Base-by-base conservation (phyloP, 2,797 vertebrate species). In the Melanogrammus aeglefinus region DNA sequence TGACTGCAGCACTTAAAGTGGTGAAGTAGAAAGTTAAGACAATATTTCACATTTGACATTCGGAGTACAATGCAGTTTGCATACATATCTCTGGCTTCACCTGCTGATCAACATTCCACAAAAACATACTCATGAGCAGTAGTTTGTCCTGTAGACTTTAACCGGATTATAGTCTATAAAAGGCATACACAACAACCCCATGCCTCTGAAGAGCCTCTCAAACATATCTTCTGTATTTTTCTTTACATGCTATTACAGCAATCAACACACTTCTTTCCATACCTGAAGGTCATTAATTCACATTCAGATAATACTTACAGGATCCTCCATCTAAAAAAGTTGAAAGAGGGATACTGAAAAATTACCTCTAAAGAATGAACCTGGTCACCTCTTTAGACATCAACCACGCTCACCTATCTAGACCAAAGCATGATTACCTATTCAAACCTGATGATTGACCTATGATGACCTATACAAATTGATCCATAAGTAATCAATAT, bases 271-370 rank as follows among this genome's bases (percentile, higher is more conserved):
- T 74, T 81, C 0, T 74, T 74, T 79, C 35, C 73, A 14, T 91
- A 92, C 90, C 89, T 92, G 84, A 39, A 76, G 0, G 7, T 75
- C 63, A 82, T 81, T 31, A 72, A 84, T 82, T 82, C 84, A 90
- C 77, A 76, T 76, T 88, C 80, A 76, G 75, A 75, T 84, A 82
- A 86, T 92, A 92, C 92, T 92, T 87, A 93, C 92, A 81, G 88
- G 79, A 0, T 90, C 31, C 86, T 93, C 91, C 85, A 92, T 83
- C 92, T 92, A 90, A 81, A 92, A 87, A 71, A 72, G 88, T 73
- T 71, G 86, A 82, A 91, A 82, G 41, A 51, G 29, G 82, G 36
- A 85, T 79, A 76, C 79, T 83, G 66, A 87, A 79, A 83, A 44
- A n/a, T 1, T 13, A 75, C 41, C 76, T 39, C 16, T 77, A 41